Base-by-base conservation (phyloP, 2,888 invertebrate species). In the Abrostola tripartita region DNA sequence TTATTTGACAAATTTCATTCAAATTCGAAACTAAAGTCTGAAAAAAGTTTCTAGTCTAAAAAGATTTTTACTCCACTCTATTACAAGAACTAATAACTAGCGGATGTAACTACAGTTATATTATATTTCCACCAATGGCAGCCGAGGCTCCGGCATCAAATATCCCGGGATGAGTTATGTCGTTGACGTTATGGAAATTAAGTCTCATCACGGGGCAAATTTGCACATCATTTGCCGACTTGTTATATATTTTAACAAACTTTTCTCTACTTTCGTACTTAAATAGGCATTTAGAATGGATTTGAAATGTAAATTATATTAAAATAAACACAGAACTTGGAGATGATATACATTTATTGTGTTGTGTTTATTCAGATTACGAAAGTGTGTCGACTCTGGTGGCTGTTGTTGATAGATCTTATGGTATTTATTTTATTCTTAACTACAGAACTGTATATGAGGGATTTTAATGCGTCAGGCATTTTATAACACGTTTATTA, bases 151-250 rank as follows among this genome's bases (percentile, higher is more conserved):
- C 54, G 51, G 50, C 76, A 75, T 78, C 78, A 81, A 83, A 78
- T 79, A 73, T 70, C 56, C 61, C 59, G 44, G 67, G 61, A 63
- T 77, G 79, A 81, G 67, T 77, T 74, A 82, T 79, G 74, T 71
- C 73, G 68, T 70, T 78, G 76, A 81, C 68, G 73, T 76, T 81
- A 82, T 84, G 82, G 68, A 78, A 81, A 86, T 83, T 76, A 78
- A 72, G 54, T 60, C 72, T 76, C 77, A 70, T 81, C 73, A 74
- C 68, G 73, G 55, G 68, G 54, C 67, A 74, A 81, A 84, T 84
- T 84, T 81, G 74, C 82, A 82, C 83, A 78, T 78, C 79, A 82
- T 82, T 82, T 76, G 74, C 72, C 72, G 75, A 72, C 75, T 81
- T 81, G 73, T 72, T 75, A 77, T 78, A 77, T 79, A 77, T 76